A percentile compares a stretch with the other conserved stretches of the same genome.
Conservation (phyloP, 1,140 invertebrate species). For the Ceratitis capitata region DNA sequence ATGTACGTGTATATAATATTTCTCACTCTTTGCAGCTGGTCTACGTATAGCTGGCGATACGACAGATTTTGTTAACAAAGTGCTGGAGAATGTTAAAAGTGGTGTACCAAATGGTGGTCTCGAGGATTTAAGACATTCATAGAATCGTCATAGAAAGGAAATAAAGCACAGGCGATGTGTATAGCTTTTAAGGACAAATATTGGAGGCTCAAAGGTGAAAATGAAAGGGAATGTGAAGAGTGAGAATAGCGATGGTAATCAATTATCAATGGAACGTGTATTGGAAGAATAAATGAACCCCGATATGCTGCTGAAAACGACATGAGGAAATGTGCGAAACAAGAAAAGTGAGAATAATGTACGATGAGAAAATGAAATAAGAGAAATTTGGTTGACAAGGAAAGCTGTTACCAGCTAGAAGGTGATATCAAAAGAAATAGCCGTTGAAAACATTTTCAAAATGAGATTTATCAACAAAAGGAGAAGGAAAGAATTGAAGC, state of each 20-base stretch:
- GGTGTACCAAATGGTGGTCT: slow-evolving; percentile 75
- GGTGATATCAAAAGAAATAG: too few relatives aligned
- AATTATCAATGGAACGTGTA: not conserved
- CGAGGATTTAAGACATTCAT: slow-evolving; percentile 68
- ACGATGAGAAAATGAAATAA: not conserved
- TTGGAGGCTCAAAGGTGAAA: slow-evolving; percentile 12
- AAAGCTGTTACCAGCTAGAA: too few relatives aligned
- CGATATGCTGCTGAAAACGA: not conserved
- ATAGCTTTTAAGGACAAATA: slow-evolving; percentile 8
- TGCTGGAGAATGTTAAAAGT: slow-evolving; percentile 80
- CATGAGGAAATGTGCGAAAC: not conserved
- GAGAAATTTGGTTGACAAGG: not conserved
- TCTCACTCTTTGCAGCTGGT: slow-evolving; percentile 67
- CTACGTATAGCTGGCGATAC: slow-evolving; percentile 82
- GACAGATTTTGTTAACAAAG: slow-evolving; percentile 86
- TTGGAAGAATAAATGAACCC: not conserved
- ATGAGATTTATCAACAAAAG: not conserved
- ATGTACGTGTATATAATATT: too few relatives aligned
- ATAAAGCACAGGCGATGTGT: slow-evolving; percentile 43
- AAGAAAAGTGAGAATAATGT: not conserved
- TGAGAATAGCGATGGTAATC: not conserved
- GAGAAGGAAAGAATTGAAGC: not conserved
- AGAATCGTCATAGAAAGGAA: slow-evolving; percentile 49
- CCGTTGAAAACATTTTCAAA: not conserved
- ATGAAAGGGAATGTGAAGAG: not conserved